Evolutionary conservation across 2,113 vertebrate species (phyloP), one percentile per base, ranked within the genome.

Genomic region (Mobula hypostoma): DNA sequence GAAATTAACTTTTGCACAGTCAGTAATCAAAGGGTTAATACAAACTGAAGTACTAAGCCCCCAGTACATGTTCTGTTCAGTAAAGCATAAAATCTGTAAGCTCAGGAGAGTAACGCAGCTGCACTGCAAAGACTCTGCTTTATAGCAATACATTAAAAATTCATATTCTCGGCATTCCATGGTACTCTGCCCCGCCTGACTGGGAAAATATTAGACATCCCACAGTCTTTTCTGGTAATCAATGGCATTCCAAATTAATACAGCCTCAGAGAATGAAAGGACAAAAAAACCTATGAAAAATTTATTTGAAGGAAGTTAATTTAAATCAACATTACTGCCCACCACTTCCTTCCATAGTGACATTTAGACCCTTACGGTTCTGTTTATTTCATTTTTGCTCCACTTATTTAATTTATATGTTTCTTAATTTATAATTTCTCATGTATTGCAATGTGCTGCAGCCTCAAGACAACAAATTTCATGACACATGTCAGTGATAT

Each of bases 101-200:
- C 97, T 97, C 97, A 95, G 96, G 97, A 96, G 95, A 97, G 96
- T 95, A 94, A 95, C 95, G 97, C 95, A 95, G 97, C 96, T 95
- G 94, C 94, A 96, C 97, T 96, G 96, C 96, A 95, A 96, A 96
- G 96, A 96, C 95, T 96, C 96, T 96, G 97, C 97, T 97, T 97
- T 97, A 97, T 97, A 98, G 97, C 97, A 96, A 96, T 97, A 96
- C 97, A 98, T 98, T 98, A 98, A 98, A 98, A 98, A 98, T 98
- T 98, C 97, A 98, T 97, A 97, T 97, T 95, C 96, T 95, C 96
- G 96, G 97, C 97, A 97, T 95, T 97, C 98, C 95, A 96, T 95
- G 94, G 95, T 95, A 95, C 95, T 95, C 94, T 95, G 97, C 97
- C 97, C 97, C 96, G 97, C 97, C 97, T 97, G 96, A 95, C 96